Evolutionary conservation across 2,888 invertebrate species (phyloP), one percentile per base, ranked within the genome.

Genomic region (Athripsodes cinereus): DNA sequence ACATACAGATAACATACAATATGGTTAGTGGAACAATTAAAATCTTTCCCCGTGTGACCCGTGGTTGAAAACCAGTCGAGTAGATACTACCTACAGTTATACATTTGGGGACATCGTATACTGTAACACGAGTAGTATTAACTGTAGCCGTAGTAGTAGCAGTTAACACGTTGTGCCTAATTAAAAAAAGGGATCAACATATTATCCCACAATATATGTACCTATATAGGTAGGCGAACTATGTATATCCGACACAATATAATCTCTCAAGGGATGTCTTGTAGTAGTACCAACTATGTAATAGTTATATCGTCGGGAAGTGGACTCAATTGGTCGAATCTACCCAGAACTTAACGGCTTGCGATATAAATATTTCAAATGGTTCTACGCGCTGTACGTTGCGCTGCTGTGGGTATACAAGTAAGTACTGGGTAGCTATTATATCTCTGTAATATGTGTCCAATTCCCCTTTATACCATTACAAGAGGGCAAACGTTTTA

Each of bases 21-120:
- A 40, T 40, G 40, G 40, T 40, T 40, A 40, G 40, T 40, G 40
- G 40, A 40, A 40, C 40, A 40, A 40, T 40, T 40, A 40, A 40
- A 40, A 40, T 40, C 40, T 40, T 40, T 40, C 40, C 40, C 40
- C 40, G 40, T 40, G 40, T 40, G 40, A 40, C 40, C 40, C 16
- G 40, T 40, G 40, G 40, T 40, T 40, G 40, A 13, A 40, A 40
- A 40, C 40, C 40, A 40, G 3, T 40, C 40, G 40, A 40, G 40
- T 40, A 40, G 8, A 40, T 13, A n/a, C n/a, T n/a, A n/a, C n/a
- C n/a, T n/a, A n/a, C n/a, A n/a, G n/a, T n/a, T n/a, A n/a, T n/a
- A n/a, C n/a, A n/a, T n/a, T n/a, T 13, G 40, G 40, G 40, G 40
- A 40, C 40, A 40, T 16, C 11, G 8, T 31, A 31, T 31, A n/a